Base-by-base conservation (phyloP, 2,113 vertebrate species). In the Erythrocercus mccallii region DNA sequence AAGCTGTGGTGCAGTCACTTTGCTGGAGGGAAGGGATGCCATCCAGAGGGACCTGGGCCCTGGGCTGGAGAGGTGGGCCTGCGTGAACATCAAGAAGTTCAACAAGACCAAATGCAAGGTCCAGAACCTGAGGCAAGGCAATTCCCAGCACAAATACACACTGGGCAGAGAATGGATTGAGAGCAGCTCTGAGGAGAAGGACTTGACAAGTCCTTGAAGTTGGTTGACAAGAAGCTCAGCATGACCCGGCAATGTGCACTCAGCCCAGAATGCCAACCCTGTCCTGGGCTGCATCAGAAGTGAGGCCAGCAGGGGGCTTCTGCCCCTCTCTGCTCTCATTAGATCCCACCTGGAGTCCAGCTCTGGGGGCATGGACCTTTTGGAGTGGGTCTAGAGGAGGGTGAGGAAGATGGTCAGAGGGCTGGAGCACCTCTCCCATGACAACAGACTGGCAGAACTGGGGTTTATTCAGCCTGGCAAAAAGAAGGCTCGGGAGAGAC, bases 211-310 rank as follows among this genome's bases (percentile, higher is more conserved):
- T n/a, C n/a, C n/a, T n/a, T n/a, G 2, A 3, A 30, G 23, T 7
- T 51, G 51, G 8, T 51, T 50, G 27, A 28, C 7, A 4, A 53
- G 53, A 53, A n/a, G 20, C 3, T 66, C 33, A 30, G 6, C 4
- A 4, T 28, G 33, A 57, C 10, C 15, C 1, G 1, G 19, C 12
- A 28, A 3, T 17, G 18, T 6, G 4, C 1, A 1, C 19, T 14
- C 37, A 73, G 33, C 23, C 28, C 23, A 51, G 44, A 73, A 38
- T 1, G 15, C 33, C 33, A 51, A 1, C 10, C 23, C 9, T 37
- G 15, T 14, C 28, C 37, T 45, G 23, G 60, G 23, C 23, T 66
- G 28, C 37, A n/a, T 20, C 68, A 81, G 51, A 66, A 66, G 12
- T 0, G 0, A 44, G 51, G 12, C 5, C 8, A 66, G 33, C 28